Percentiles rank a stretch among this genome's conserved stretches.
Evolutionary conservation across 2,797 vertebrate genomes (phyloP).

Genomic region (Phoxinus dragarum): DNA sequence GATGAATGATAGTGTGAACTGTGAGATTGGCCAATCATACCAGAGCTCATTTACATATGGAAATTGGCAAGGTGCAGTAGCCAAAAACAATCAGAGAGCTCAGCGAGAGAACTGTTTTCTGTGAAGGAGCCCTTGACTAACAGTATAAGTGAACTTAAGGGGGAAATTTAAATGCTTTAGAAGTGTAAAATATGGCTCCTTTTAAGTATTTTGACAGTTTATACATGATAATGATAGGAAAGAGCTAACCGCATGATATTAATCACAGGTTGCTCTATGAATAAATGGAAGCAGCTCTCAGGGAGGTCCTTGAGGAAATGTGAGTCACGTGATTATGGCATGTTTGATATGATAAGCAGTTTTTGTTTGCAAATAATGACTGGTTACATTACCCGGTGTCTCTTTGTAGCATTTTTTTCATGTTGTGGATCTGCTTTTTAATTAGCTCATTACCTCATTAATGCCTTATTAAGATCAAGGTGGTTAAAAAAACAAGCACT

Average conservation of each 20-base stretch:
- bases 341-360: slow-evolving; percentile 39
- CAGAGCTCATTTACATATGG: slow-evolving; percentile 5
- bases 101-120: neutral
- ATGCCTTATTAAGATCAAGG: slow-evolving; percentile 29
- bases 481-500: neutral
- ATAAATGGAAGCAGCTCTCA: slow-evolving; percentile 37
- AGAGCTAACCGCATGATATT: slow-evolving; percentile 7
- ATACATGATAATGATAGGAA: slow-evolving; percentile 42
- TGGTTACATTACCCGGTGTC: neutral
- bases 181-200: slow-evolving; percentile 4
- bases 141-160: neutral
- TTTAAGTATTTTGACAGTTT: slow-evolving; percentile 41
- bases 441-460: slow-evolving; percentile 40
- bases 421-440: slow-evolving; percentile 26
- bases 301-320: slow-evolving; percentile 2
- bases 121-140: slow-evolving; percentile 14
- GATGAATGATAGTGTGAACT: neutral
- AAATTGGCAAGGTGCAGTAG: neutral
- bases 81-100: slow-evolving; percentile 9
- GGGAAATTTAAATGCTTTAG: neutral
- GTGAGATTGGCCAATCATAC: neutral
- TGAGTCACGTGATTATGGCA: slow-evolving; percentile 16
- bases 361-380: slow-evolving; percentile 42
- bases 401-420: neutral
- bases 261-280: slow-evolving; percentile 26